phyloP scores from a whole-genome alignment of 2,113 vertebrate species.

The Onychostoma macrolepis region DNA sequence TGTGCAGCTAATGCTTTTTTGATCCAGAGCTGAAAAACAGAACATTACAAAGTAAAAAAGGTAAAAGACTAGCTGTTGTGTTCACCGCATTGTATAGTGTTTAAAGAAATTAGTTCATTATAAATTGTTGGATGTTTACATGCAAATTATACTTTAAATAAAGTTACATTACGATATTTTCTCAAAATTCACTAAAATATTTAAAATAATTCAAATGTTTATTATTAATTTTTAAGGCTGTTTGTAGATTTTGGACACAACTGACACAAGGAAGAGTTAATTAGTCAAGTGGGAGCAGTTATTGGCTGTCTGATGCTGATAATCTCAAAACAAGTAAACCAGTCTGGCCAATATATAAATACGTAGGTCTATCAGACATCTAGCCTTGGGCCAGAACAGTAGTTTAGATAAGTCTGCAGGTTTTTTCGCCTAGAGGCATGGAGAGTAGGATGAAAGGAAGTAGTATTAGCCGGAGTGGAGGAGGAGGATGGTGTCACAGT shows the following conservation, averaged over 20 bases:
- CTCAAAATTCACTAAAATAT: not conserved
- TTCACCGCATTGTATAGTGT: not conserved
- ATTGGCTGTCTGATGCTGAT: conserved; percentile 12
- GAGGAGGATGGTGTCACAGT: conserved; percentile 31
- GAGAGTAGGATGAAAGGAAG: conserved; percentile 23
- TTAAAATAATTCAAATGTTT: not conserved
- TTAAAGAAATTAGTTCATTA: not conserved
- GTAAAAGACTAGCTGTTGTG: not conserved
- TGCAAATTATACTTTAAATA: not conserved
- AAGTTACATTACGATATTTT: too few species aligned
- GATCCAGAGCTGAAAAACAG: not conserved
- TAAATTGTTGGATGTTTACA: too few species aligned
- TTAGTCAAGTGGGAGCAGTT: not conserved
- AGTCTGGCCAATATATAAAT: not conserved
- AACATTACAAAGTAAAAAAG: not conserved
- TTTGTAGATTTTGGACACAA: not conserved
- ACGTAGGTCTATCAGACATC: not conserved
- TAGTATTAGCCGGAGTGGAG: conserved; percentile 20
- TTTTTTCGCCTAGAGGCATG: conserved; percentile 2
- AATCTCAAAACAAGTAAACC: not conserved
- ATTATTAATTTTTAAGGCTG: not conserved
- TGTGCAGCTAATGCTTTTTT: not conserved
- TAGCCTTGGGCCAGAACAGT: not conserved
- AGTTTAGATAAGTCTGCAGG: conserved; percentile 10
- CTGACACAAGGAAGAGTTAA: not conserved